These are phyloP conservation scores for Momotus momota DNA, from an alignment of 2,797 vertebrate species.

Conservation along the genomic window DNA sequence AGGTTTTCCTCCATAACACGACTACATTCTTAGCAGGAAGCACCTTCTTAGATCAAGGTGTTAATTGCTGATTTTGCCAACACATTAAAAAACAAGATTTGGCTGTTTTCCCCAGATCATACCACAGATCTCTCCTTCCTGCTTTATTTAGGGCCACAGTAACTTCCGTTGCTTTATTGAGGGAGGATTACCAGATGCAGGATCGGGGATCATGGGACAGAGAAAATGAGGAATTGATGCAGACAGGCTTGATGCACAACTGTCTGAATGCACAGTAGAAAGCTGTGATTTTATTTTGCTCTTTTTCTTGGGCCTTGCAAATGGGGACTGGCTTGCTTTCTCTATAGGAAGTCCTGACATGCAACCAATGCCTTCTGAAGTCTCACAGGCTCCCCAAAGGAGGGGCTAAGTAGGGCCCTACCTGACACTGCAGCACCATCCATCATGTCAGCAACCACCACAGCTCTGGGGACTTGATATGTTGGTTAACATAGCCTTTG, in stretches of 20 bases:
- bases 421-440: slow-evolving; percentile 34
- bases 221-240: background rate
- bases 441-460: slow-evolving; percentile 40
- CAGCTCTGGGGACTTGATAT: slow-evolving; percentile 12
- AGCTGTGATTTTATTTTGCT: background rate
- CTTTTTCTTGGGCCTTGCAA: background rate
- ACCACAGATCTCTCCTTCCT: background rate
- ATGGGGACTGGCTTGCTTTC: background rate
- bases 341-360: background rate
- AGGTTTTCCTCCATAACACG: background rate
- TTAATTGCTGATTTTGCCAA: background rate
- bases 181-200: background rate
- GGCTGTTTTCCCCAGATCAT: background rate
- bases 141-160: background rate
- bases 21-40: background rate
- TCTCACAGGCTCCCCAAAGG: background rate
- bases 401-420: background rate
- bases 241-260: background rate
- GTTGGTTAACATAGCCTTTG: slow-evolving; percentile 31
- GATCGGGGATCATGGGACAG: background rate
- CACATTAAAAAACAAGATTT: background rate
- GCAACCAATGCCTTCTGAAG: background rate
- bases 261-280: background rate
- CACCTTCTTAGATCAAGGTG: background rate
- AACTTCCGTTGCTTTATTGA: background rate